Evolutionary conservation across 2,888 invertebrate species (phyloP).

Genomic region (Apodemia duryi): DNA sequence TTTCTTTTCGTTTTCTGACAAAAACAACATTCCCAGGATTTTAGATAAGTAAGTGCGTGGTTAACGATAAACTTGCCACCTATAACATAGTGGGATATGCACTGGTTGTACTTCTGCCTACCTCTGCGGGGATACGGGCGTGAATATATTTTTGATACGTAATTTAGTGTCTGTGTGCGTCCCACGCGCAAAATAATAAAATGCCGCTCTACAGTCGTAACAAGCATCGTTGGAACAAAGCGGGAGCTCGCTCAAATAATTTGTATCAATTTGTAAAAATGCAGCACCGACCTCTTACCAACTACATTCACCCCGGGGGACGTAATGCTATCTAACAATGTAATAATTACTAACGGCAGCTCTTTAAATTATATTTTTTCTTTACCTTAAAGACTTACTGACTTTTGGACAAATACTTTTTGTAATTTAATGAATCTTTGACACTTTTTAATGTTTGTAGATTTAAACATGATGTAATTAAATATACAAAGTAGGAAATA

Average conservation of each 20-base stretch:
- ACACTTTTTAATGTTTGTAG: too few relatives aligned
- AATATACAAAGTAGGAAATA: too few relatives aligned
- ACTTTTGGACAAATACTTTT: constrained; percentile 21
- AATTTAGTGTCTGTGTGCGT: constrained; percentile 38
- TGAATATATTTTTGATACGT: constrained; percentile 23
- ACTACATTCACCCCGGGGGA: constrained; percentile 38
- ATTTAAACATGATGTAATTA: too few relatives aligned
- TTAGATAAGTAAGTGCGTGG: too few relatives aligned
- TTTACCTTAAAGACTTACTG: constrained; percentile 24
- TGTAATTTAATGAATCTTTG: background rate
- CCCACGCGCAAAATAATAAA: constrained; percentile 65
- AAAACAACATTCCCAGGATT: too few relatives aligned
- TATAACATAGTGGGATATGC: too few relatives aligned
- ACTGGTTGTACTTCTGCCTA: too few relatives aligned
- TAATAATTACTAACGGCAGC: constrained; percentile 61
- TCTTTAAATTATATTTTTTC: constrained; percentile 33
- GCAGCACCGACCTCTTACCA: constrained; percentile 50
- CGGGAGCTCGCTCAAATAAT: constrained; percentile 77
- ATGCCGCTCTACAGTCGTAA: constrained; percentile 75
- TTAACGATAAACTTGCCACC: too few relatives aligned
- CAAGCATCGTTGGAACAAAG: constrained; percentile 79
- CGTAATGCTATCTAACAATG: constrained; percentile 50
- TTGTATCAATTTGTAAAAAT: constrained; percentile 80
- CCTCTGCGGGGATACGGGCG: too few relatives aligned
- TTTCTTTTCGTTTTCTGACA: too few relatives aligned